A percentile compares a stretch with the other conserved stretches of the same genome.
Conservation (phyloP, 2,113 vertebrate genomes). For the Paramisgurnus dabryanus region DNA sequence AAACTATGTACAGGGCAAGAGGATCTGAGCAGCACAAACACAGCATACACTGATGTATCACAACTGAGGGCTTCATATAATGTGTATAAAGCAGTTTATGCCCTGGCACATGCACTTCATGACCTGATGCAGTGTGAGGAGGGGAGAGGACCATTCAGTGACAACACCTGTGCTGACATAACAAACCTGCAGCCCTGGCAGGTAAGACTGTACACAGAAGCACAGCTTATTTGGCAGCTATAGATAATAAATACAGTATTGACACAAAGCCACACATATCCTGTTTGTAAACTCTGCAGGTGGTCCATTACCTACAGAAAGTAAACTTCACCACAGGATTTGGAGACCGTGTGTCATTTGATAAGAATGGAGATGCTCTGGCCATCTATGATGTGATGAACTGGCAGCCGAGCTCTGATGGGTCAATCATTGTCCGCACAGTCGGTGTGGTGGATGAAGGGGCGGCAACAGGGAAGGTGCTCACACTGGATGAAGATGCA, state of each 20-base stretch:
- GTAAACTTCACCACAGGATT: slow-evolving; percentile 69
- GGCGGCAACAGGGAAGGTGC: slow-evolving; percentile 50
- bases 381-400: slow-evolving; percentile 75
- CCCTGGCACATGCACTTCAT: slow-evolving; percentile 68
- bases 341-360: slow-evolving; percentile 71
- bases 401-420: slow-evolving; percentile 66
- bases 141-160: slow-evolving; percentile 65
- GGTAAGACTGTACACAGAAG: slow-evolving; percentile 50
- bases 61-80: slow-evolving; percentile 68
- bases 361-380: slow-evolving; percentile 70
- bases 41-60: slow-evolving; percentile 61
- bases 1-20: slow-evolving; percentile 65
- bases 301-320: slow-evolving; percentile 66
- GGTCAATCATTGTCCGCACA: slow-evolving; percentile 54
- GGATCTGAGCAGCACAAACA: slow-evolving; percentile 52
- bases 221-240: background rate
- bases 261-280: background rate
- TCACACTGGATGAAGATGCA: slow-evolving; percentile 63
- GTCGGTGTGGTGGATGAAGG: slow-evolving; percentile 65
- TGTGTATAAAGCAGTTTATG: slow-evolving; percentile 74
- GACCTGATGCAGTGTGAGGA: slow-evolving; percentile 63
- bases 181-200: slow-evolving; percentile 68
- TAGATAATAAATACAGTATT: background rate
- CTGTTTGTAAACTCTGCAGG: slow-evolving; percentile 46
- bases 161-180: slow-evolving; percentile 64